Evolutionary conservation across 2,888 invertebrate species (phyloP).

Genomic region (Cryptosula pallasiana): DNA sequence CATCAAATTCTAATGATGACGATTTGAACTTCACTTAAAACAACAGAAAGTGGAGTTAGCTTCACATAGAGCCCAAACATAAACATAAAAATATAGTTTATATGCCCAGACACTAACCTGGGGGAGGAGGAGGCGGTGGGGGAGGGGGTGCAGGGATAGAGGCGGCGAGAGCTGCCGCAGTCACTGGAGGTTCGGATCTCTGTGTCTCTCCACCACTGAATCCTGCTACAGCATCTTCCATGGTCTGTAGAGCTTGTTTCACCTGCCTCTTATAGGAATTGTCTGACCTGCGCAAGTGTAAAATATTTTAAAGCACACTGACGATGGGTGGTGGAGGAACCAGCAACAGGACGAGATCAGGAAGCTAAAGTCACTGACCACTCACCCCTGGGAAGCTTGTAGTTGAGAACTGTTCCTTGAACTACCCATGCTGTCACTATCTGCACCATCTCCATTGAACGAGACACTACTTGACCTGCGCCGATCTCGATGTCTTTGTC

Average conservation of each 20-base stretch:
- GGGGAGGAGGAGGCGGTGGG: conserved; percentile 28
- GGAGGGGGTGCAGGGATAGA: conserved; percentile 25
- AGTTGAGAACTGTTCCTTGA: not conserved
- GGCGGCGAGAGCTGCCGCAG: not conserved
- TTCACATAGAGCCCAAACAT: too few relatives aligned
- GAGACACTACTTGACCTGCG: not conserved
- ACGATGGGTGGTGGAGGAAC: too few relatives aligned
- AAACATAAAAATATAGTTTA: too few relatives aligned
- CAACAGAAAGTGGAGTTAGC: too few relatives aligned
- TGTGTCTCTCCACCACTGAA: conserved; percentile 17
- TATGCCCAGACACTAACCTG: not conserved
- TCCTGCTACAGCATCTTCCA: conserved; percentile 45
- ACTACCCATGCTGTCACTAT: not conserved
- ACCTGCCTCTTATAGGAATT: not conserved
- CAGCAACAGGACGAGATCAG: too few relatives aligned
- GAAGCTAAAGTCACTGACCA: too few relatives aligned
- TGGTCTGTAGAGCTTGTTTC: conserved; percentile 35
- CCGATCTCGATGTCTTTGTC: not conserved
- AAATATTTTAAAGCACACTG: too few relatives aligned
- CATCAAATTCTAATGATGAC: too few relatives aligned
- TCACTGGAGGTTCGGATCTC: not conserved
- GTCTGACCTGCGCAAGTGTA: too few relatives aligned
- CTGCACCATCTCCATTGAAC: not conserved
- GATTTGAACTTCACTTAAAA: too few relatives aligned
- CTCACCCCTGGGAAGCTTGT: not conserved